Evolutionary conservation across 2,888 invertebrate genomes (phyloP).

Genomic region (Diplazon laetatorius): DNA sequence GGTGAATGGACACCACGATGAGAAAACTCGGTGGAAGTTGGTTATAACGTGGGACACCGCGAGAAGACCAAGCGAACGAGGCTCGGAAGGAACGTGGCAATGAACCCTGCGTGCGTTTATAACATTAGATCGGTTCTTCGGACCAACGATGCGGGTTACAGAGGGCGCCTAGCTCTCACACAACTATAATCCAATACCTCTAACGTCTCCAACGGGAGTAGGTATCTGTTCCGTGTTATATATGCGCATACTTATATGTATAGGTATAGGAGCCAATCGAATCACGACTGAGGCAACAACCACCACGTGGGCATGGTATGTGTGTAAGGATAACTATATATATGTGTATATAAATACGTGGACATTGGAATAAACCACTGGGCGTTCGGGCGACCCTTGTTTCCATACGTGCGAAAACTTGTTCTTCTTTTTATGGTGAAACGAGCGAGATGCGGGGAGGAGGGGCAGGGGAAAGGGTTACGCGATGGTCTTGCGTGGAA

Average conservation of each 20-base stretch:
- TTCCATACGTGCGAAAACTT: slow-evolving; percentile 66
- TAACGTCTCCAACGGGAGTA: too few species aligned
- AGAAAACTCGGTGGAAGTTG: slow-evolving; percentile 34
- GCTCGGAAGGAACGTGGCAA: slow-evolving; percentile 65
- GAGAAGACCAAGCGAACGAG: slow-evolving; percentile 32
- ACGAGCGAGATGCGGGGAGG: slow-evolving; percentile 46
- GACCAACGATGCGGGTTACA: slow-evolving; percentile 30
- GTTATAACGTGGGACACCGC: slow-evolving; percentile 44
- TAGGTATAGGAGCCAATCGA: too few species aligned
- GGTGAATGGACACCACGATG: too few species aligned
- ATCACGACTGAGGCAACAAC: background rate
- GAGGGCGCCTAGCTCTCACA: slow-evolving; percentile 24
- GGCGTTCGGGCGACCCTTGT: slow-evolving; percentile 63
- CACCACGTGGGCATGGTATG: background rate
- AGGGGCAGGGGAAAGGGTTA: too few species aligned
- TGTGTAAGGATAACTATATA: too few species aligned
- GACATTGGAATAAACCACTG: slow-evolving; percentile 66
- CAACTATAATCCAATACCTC: slow-evolving; percentile 61
- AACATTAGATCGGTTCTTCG: slow-evolving; percentile 65
- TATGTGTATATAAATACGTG: slow-evolving; percentile 63
- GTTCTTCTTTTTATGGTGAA: slow-evolving; percentile 63
- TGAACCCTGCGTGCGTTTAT: slow-evolving; percentile 64
- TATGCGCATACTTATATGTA: too few species aligned
- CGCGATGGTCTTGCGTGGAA: slow-evolving; percentile 51
- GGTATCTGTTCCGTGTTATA: background rate